Conservation (phyloP, 2,113 vertebrate genomes). For the Nyctereutes procyonoides region DNA sequence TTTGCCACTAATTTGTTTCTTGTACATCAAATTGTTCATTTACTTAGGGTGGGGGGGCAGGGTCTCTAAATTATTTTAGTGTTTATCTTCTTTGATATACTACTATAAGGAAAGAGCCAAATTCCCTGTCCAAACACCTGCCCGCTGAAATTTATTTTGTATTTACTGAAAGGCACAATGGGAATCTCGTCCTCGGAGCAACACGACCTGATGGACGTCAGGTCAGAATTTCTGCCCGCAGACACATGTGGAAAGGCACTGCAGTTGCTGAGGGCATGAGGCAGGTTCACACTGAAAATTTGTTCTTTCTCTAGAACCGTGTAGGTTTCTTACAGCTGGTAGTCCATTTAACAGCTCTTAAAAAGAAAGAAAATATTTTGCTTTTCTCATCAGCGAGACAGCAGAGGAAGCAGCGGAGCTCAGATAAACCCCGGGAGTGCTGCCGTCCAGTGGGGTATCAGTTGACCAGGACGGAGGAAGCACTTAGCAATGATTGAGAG, state of each 20-base stretch:
- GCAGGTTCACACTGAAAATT: not conserved
- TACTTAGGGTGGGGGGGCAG: fast-evolving
- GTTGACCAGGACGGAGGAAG: conserved; percentile 55
- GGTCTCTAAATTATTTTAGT: not conserved
- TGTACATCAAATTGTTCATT: not conserved
- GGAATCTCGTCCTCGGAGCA: not conserved
- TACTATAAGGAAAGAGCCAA: fast-evolving
- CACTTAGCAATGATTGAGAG: conserved; percentile 71
- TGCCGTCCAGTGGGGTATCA: conserved; percentile 70
- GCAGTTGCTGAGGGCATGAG: not conserved
- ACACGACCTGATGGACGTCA: not conserved
- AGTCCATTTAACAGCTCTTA: conserved; percentile 75
- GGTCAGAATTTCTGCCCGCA: fast-evolving
- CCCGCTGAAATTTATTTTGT: not conserved
- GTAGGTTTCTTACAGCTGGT: not conserved
- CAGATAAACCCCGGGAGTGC: conserved; percentile 34
- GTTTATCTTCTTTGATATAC: not conserved
- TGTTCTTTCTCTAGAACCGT: not conserved
- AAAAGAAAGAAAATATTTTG: conserved; percentile 75
- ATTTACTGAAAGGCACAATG: not conserved
- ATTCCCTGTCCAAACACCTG: not conserved
- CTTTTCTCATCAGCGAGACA: conserved; percentile 71
- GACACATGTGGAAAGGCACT: not conserved
- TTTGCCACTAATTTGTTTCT: not conserved
- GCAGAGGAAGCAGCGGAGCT: conserved; percentile 4